Evolutionary conservation across 2,797 vertebrate species (phyloP), one percentile per base, ranked within the genome.

Genomic region (Muscicapa striata): DNA sequence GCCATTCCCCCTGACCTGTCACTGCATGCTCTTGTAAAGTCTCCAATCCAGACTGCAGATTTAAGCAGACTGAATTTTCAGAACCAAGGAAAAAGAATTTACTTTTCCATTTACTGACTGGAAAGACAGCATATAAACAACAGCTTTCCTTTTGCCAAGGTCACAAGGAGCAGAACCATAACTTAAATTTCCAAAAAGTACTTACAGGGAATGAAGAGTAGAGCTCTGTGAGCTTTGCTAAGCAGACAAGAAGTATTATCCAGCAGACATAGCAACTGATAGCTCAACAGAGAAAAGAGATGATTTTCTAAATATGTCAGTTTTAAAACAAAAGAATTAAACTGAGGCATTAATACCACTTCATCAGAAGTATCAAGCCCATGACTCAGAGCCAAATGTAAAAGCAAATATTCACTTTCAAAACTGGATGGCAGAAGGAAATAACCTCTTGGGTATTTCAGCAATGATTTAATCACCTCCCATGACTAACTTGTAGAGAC

Each of bases 391-490:
- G 83, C 6, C 83, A 95, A 90, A 74, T 67, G 54, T 87, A 87
- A 91, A 88, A 92, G 69, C 27, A 80, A 92, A 70, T 90, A 88
- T n/a, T 83, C 81, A 46, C 13, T 61, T 64, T 84, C 82, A 88
- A 59, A 87, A 68, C 58, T 62, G 57, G 49, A 87, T 74, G 87
- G 89, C 51, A 91, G 52, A 79, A 91, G 81, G 81, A 94, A 94
- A 73, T 69, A 92, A 90, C 38, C 87, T 88, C 95, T 89, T 78
- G 74, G 41, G 92, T 87, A 88, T 95, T 94, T 95, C 85, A 94
- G 40, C 75, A 84, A 19, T 15, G 38, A 93, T 84, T 93, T 96
- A 95, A 92, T 87, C 90, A 93, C 69, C 55, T 92, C 90, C 87
- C 49, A 91, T 64, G 76, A 94, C 93, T 93, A 95, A 94, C 66